phyloP scores from a whole-genome alignment of 1,140 invertebrate species.

The Augochlora pura region DNA sequence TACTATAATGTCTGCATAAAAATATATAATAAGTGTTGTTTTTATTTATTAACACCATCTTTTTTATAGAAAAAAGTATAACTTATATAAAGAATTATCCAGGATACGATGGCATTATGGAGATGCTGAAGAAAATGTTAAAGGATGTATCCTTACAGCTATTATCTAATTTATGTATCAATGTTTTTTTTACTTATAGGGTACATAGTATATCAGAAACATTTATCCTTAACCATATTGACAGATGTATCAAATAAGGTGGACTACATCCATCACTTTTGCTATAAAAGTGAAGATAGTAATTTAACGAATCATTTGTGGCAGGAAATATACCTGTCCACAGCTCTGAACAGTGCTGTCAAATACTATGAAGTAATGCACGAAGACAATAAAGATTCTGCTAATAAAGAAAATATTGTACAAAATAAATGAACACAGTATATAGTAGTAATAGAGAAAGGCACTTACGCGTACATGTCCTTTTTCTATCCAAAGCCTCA shows the following conservation, averaged over 20 bases:
- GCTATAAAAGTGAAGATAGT: constrained; percentile 20
- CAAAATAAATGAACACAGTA: constrained; percentile 7
- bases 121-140: constrained; percentile 12
- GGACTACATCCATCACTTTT: constrained; percentile 47
- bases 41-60: background rate
- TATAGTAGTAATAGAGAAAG: background rate
- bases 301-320: constrained; percentile 32
- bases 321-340: constrained; percentile 47
- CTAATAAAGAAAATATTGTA: background rate
- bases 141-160: constrained; percentile 54
- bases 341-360: too few species aligned
- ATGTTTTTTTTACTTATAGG: background rate
- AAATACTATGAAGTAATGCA: too few species aligned
- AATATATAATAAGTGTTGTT: background rate
- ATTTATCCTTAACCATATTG: constrained; percentile 27
- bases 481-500: too few species aligned
- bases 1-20: background rate
- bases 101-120: constrained; percentile 48
- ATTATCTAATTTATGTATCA: background rate
- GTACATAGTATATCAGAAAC: background rate
- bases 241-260: constrained; percentile 34
- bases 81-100: constrained; percentile 40
- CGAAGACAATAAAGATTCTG: background rate
- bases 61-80: constrained; percentile 50
- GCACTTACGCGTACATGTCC: too few species aligned